Base-by-base conservation (phyloP, 2,113 vertebrate species). In the Muntiacus muntjak region DNA sequence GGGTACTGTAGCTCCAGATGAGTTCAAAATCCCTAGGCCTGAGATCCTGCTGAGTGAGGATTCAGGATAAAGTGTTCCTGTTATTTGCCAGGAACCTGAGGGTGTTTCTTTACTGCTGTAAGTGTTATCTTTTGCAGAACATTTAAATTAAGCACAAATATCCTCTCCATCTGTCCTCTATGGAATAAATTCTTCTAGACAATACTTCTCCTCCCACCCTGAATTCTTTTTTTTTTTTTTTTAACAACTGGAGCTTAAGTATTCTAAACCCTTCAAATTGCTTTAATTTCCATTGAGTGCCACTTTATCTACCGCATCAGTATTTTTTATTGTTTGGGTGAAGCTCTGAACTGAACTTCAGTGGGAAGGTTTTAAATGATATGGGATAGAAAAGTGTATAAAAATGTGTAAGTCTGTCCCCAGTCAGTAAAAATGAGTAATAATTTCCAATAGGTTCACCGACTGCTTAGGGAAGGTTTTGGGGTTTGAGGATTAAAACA, bases 51-150 rank as follows among this genome's bases (percentile, higher is more conserved):
- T 91, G 97, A 98, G 94, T 91, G 97, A 98, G 94, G 54, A 95
- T 96, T 96, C 87, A 93, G 95, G 96, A 96, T 97, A 97, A 97
- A 98, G 89, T 97, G 83, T 98, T 87, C 97, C 58, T 97, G 96
- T 98, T 96, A 91, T 95, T 98, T 97, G 92, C 89, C 97, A 98
- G 97, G 87, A 98, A 84, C 95, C 97, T 98, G 97, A 57, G 95
- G 95, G 89, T 87, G 87, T 96, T 58, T 93, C 92, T 88, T 55
- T 92, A 84, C 88, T 96, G 52, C 97, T 30, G 17, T 87, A 94
- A 98, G 79, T 90, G 62, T 98, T 97, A 95, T 96, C 95, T 98
- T 98, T 64, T 98, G 92, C 97, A 97, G 93, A 98, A 97, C 95
- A 97, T 57, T 98, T 97, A 89, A 90, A 89, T 95, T 96, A 92